A percentile compares a stretch with the other conserved stretches of the same genome.
Evolutionary conservation across 2,113 vertebrate species (phyloP).

Genomic region (Bujurquina vittata): DNA sequence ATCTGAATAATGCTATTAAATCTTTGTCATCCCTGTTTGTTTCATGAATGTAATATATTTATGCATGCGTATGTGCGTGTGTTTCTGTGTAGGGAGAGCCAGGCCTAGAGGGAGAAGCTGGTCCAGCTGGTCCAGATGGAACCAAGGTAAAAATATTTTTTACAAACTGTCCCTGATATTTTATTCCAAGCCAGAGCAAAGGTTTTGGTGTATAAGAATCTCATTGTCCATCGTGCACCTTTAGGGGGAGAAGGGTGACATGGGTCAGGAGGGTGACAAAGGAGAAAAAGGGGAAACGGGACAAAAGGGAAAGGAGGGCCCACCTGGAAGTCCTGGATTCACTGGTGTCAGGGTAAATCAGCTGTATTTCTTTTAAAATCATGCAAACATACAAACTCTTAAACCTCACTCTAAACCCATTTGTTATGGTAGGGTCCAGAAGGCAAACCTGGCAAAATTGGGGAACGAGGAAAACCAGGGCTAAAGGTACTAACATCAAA

Average conservation of each 20-base stretch:
- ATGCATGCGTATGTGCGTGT: neutral
- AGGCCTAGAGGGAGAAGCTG: conserved; percentile 90
- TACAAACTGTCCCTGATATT: neutral
- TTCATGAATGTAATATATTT: neutral
- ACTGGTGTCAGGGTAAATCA: conserved; percentile 89
- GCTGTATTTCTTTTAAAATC: neutral
- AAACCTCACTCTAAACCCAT: neutral
- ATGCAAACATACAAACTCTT: neutral
- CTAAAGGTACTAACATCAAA: conserved; percentile 83
- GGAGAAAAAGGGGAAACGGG: conserved; percentile 92
- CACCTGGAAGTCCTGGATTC: conserved; percentile 86
- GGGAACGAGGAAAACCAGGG: conserved; percentile 91
- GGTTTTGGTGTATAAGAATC: neutral
- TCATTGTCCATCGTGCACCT: neutral
- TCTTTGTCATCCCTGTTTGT: neutral
- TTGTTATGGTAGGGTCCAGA: conserved; percentile 86
- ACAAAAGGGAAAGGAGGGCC: conserved; percentile 91
- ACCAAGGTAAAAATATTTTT: conserved; percentile 82
- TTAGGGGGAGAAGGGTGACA: conserved; percentile 95
- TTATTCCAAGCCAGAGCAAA: neutral
- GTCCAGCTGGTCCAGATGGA: conserved; percentile 86
- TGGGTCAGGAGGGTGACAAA: conserved; percentile 89
- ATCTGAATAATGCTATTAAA: conserved; percentile 1
- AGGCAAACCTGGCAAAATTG: conserved; percentile 93
- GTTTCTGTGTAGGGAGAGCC: conserved; percentile 84